Evolutionary conservation across 2,797 vertebrate species (phyloP).

Genomic region (Sciaenops ocellatus): DNA sequence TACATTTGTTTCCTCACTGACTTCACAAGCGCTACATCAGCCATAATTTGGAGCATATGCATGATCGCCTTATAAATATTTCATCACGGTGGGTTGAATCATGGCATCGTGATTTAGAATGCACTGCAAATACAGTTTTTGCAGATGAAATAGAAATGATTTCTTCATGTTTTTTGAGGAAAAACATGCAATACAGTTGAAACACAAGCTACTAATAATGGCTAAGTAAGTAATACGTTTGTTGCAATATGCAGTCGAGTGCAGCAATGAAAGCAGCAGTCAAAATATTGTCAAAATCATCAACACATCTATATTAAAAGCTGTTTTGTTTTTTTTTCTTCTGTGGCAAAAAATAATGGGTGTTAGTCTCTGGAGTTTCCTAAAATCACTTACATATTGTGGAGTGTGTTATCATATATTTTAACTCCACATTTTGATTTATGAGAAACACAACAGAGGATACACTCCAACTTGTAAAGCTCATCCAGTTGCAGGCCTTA

Average conservation of each 20-base stretch:
- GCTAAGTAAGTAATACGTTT: not conserved
- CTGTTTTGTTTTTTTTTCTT: not conserved
- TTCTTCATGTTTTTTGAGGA: not conserved
- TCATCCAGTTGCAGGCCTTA: not conserved
- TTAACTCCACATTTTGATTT: not conserved
- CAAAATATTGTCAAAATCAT: not conserved
- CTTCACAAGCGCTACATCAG: constrained; percentile 49
- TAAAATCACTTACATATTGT: not conserved
- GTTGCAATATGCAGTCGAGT: not conserved
- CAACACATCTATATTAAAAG: not conserved
- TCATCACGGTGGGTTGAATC: constrained; percentile 51
- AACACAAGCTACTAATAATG: not conserved
- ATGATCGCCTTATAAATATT: constrained; percentile 63
- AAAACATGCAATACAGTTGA: not conserved
- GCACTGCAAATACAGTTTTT: constrained; percentile 18
- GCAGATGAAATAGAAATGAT: not conserved
- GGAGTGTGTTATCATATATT: not conserved
- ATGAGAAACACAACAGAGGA: not conserved
- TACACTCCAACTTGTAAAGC: not conserved
- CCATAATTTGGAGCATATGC: constrained; percentile 47
- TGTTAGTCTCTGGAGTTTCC: constrained; percentile 5
- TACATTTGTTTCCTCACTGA: constrained; percentile 65
- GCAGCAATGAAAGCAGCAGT: not conserved
- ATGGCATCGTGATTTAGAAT: constrained; percentile 35
- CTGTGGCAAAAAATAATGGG: not conserved